Conservation (phyloP, 2,797 vertebrate species). For the Coregonus ussuriensis region DNA sequence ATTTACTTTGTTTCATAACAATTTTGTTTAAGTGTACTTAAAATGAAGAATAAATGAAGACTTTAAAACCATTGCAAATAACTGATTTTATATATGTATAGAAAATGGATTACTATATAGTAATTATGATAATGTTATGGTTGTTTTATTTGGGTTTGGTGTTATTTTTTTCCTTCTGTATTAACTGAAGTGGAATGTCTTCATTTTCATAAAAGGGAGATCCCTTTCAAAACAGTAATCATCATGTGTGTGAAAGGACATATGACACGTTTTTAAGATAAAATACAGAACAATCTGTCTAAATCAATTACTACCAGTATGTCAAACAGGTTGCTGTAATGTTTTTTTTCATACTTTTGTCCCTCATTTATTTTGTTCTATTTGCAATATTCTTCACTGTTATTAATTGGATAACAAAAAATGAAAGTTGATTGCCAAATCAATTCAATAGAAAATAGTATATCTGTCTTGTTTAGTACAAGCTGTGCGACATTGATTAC, state of each 20-base stretch:
- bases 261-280: slow-evolving; percentile 58
- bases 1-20: slow-evolving; percentile 47
- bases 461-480: slow-evolving; percentile 4
- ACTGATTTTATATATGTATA: slow-evolving; percentile 74
- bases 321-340: slow-evolving; percentile 40
- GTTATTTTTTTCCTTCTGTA: slow-evolving; percentile 45
- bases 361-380: slow-evolving; percentile 24
- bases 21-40: slow-evolving; percentile 77
- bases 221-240: slow-evolving; percentile 44
- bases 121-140: slow-evolving; percentile 59
- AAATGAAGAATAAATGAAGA: slow-evolving; percentile 71
- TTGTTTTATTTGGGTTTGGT: slow-evolving; percentile 43
- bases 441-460: slow-evolving; percentile 1
- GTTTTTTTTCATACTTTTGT: slow-evolving; percentile 28
- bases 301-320: slow-evolving; percentile 65
- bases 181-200: slow-evolving; percentile 47
- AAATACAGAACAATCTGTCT: slow-evolving; percentile 46
- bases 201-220: slow-evolving; percentile 58
- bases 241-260: slow-evolving; percentile 29
- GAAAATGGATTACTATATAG: slow-evolving; percentile 48
- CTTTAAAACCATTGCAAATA: slow-evolving; percentile 62
- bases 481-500: slow-evolving; percentile 18
- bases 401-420: slow-evolving; percentile 25
- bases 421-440: slow-evolving; percentile 32
- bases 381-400: slow-evolving; percentile 6